Evolutionary conservation across 2,113 vertebrate species (phyloP), one percentile per base, ranked within the genome.

Genomic region (Nycticorax nycticorax): DNA sequence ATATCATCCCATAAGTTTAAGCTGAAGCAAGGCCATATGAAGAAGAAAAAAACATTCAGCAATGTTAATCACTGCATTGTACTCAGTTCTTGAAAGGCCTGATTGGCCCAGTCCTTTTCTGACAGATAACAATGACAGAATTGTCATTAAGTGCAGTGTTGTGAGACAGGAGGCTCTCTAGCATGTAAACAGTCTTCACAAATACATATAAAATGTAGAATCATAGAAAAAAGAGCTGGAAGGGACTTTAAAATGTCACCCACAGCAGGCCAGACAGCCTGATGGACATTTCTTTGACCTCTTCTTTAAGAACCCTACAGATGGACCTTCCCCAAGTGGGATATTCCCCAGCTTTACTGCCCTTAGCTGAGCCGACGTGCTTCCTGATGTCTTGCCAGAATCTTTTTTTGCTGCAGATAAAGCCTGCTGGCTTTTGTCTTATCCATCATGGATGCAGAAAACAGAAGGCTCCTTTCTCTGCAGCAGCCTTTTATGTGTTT

Each of bases 401-500:
- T 69, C 2, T 28, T 63, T 47, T 63, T 68, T 52, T 87, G 10
- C 64, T 0, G 1, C 50, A 85, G 22, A 59, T 67, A 74, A 77
- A 83, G 8, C 33, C 26, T 4, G 2, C 19, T 73, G 33, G 3
- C 48, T 92, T 93, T 72, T 57, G 7, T 47, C 39, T 66, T 93
- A 69, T 21, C 66, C 27, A 57, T 60, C 32, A 66, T 7, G 33
- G 69, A 85, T 67, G 64, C 56, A 92, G 73, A 59, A 94, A 95
- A 78, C 0, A 0, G 80, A 89, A 92, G 14, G 18, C 20, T 84
- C 21, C n/a, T 43, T 55, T 93, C 55, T 86, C 52, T 91, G 47
- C 80, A 63, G 72, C 43, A 89, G 84, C 9, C 52, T 92, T 95
- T 93, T 77, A 81, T 87, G 47, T 85, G 56, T 92, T 81, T 95